Base-by-base conservation (phyloP, 1,140 invertebrate species). In the Thaumatotibia leucotreta region DNA sequence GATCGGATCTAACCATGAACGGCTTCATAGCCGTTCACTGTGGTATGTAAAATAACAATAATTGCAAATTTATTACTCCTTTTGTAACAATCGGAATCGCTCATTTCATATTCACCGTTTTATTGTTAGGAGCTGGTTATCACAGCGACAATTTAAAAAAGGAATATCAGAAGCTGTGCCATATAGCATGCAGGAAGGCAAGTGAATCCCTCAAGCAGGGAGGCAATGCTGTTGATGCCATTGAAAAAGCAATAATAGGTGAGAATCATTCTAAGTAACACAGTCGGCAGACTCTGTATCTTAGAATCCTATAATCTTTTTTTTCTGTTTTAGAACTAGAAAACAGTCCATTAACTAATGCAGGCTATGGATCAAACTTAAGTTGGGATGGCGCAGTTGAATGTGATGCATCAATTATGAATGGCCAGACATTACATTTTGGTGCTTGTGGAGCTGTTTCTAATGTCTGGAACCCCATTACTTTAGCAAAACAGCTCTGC, bases 341-440 rank as follows among this genome's bases (percentile, higher is more conserved):
- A 93, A 94, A 99, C 91, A 96, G 96, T 70, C 93, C 94, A 52
- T 82, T 97, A 61, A 98, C 97, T 2, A 99, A 99, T 93, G 97
- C 97, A 76, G 98, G 98, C 2, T 95, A 93, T 85, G 98, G 98
- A 17, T 98, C 97, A 8, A 98, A 97, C 92, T 92, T 99, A 52
- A 98, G 96, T 49, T 92, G 95, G 79, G 93, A 96, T 71, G 97
- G 97, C 24, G 91, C 92, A 32, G 97, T 99, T 0, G 97, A 99
- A 92, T 98, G 97, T 90, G 98, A 99, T 92, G 97, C 97, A 1
- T 95, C 96, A 75, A 93, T 98, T 20, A 99, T 99, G 97, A 95
- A 98, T 91, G 97, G 97, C 1, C 91, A 92, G 65, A 95, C 93
- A 63, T 86, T 97, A 32, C 92, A 95, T 71, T 98, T 96, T 93